Evolutionary conservation across 2,888 invertebrate species (phyloP).

Genomic region (Erebia aethiops): DNA sequence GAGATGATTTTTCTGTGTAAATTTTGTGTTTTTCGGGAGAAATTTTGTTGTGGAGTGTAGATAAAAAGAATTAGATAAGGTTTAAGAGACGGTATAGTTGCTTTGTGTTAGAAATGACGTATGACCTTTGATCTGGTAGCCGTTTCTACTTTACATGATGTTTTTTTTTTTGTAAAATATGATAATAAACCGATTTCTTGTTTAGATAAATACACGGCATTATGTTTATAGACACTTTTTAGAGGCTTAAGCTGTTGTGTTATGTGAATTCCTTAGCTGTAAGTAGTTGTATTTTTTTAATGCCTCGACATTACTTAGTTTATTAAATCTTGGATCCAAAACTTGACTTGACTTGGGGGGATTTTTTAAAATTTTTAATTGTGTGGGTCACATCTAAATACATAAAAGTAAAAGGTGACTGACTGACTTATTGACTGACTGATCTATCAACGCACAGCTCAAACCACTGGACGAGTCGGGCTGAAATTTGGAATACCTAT

Average conservation of each 20-base stretch:
- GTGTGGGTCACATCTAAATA: too few species aligned
- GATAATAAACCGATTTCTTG: conserved; percentile 29
- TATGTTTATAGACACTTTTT: conserved; percentile 32
- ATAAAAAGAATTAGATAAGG: conserved; percentile 43
- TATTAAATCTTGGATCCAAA: too few species aligned
- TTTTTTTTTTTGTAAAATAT: conserved; percentile 1
- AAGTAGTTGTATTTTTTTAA: not conserved
- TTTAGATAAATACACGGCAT: conserved; percentile 33
- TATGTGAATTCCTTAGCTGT: not conserved
- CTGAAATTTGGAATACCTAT: too few species aligned
- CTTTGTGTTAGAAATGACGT: conserved; percentile 56
- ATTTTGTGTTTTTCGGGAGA: not conserved
- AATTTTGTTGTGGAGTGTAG: conserved; percentile 7
- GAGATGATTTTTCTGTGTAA: conserved; percentile 25
- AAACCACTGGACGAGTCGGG: too few species aligned
- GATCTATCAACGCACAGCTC: too few species aligned
- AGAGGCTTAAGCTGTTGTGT: conserved; percentile 16
- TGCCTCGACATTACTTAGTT: too few species aligned
- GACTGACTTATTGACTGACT: too few species aligned
- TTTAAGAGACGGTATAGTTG: conserved; percentile 51
- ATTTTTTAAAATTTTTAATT: too few species aligned
- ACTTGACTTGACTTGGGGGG: too few species aligned
- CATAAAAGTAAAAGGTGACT: too few species aligned
- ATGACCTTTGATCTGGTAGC: conserved; percentile 51
- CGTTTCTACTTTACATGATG: conserved; percentile 45